Percentiles rank a stretch among this genome's conserved stretches.
These are phyloP conservation scores for Lethrus apterus DNA, from an alignment of 1,140 invertebrate genomes.

Conservation along the genomic window DNA sequence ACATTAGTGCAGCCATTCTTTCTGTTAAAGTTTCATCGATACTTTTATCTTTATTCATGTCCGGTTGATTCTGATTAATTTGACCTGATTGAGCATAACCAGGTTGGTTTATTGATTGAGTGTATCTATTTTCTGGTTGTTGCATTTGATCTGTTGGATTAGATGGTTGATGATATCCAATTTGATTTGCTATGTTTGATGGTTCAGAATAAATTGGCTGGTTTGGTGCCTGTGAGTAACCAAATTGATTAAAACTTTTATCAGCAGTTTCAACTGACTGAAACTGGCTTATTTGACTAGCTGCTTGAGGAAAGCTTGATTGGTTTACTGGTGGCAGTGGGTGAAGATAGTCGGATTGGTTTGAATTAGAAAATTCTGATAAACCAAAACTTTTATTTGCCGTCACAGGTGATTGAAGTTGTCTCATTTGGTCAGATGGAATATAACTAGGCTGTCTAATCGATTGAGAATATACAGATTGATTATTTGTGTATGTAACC, in stretches of 20 bases:
- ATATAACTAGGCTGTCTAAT: too few relatives aligned
- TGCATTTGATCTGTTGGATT: too few relatives aligned
- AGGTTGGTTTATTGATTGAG: not conserved
- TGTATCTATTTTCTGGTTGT: not conserved
- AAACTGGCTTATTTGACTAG: not conserved
- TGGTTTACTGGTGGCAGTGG: not conserved
- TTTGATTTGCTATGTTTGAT: too few relatives aligned
- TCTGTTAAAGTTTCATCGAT: constrained; percentile 18
- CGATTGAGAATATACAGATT: too few relatives aligned
- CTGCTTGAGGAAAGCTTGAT: not conserved
- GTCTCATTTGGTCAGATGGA: too few relatives aligned
- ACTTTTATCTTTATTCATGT: constrained; percentile 1
- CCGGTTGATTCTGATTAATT: not conserved
- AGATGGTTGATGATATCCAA: too few relatives aligned
- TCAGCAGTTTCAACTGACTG: too few relatives aligned
- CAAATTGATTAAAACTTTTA: too few relatives aligned
- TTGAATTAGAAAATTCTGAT: too few relatives aligned
- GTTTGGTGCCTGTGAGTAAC: not conserved
- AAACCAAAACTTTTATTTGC: too few relatives aligned
- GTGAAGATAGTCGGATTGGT: constrained; percentile 3
- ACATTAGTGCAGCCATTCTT: constrained; percentile 21
- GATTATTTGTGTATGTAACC: too few relatives aligned
- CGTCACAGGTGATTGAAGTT: too few relatives aligned
- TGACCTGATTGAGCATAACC: not conserved
- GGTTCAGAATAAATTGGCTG: not conserved